Evolutionary conservation across 2,888 invertebrate genomes (phyloP).

Genomic region (Punctoribates punctum): DNA sequence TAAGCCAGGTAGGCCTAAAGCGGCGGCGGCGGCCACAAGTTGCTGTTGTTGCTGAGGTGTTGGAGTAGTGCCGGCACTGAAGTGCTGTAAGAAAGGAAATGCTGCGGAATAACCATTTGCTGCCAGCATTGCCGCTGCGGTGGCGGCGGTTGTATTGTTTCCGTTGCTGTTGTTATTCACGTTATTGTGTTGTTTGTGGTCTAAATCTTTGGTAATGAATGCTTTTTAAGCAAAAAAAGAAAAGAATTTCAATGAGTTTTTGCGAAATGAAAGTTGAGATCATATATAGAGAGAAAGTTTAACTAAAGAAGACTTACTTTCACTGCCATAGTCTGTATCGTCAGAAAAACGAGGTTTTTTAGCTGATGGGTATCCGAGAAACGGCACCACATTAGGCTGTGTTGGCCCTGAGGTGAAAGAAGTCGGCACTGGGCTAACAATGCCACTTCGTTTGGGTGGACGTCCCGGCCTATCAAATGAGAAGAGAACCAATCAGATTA

Average conservation of each 20-base stretch:
- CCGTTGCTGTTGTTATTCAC: constrained; percentile 1
- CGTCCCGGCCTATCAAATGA: constrained; percentile 47
- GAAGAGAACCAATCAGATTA: constrained; percentile 32
- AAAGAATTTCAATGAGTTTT: constrained; percentile 10
- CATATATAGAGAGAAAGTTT: neutral
- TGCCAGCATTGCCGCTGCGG: constrained; percentile 45
- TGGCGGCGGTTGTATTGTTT: constrained; percentile 24
- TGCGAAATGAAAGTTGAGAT: neutral
- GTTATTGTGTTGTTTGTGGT: constrained; percentile 39
- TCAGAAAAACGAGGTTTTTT: constrained; percentile 45
- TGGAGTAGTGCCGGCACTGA: constrained; percentile 34
- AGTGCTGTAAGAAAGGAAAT: constrained; percentile 45
- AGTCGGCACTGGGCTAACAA: constrained; percentile 45
- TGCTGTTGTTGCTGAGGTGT: constrained; percentile 43
- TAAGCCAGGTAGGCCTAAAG: constrained; percentile 43
- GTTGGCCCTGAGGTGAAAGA: constrained; percentile 33
- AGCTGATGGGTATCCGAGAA: constrained; percentile 41
- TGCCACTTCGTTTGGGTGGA: constrained; percentile 48
- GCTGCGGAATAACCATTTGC: constrained; percentile 44
- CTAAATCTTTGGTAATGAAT: constrained; percentile 35
- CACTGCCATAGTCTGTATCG: constrained; percentile 43
- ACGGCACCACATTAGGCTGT: constrained; percentile 38
- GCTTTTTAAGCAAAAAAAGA: neutral
- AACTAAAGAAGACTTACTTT: constrained; percentile 38
- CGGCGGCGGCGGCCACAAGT: constrained; percentile 45